Evolutionary conservation across 2,888 invertebrate species (phyloP).

Genomic region (Hypomecis atomaria): DNA sequence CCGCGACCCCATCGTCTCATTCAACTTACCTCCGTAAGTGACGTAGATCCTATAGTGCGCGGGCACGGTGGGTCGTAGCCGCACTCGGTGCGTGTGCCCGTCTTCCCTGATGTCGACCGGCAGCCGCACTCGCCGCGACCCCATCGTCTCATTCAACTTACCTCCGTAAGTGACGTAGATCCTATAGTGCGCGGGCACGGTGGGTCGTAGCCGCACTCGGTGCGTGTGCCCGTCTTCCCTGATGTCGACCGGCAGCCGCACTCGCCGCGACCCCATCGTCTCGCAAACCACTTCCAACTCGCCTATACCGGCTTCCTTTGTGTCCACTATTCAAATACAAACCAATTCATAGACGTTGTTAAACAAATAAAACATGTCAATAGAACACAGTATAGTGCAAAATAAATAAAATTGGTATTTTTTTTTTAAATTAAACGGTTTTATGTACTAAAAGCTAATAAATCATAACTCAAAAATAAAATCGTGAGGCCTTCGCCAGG

Average conservation of each 20-base stretch:
- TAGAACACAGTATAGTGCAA: too few species aligned
- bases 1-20: too few species aligned
- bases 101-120: constrained; percentile 93
- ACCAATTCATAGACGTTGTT: background rate
- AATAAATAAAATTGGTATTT: too few species aligned
- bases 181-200: constrained; percentile 91
- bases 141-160: constrained; percentile 87
- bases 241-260: constrained; percentile 90
- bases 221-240: constrained; percentile 91
- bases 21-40: too few species aligned
- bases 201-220: constrained; percentile 93
- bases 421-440: too few species aligned
- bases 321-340: constrained; percentile 85
- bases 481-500: too few species aligned
- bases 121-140: constrained; percentile 87
- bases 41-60: constrained; percentile 90
- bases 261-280: constrained; percentile 90
- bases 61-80: constrained; percentile 93
- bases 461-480: too few species aligned
- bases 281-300: constrained; percentile 95
- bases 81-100: constrained; percentile 91
- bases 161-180: constrained; percentile 90
- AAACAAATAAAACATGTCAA: background rate
- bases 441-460: too few species aligned
- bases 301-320: constrained; percentile 92